phyloP scores from a whole-genome alignment of 2,888 invertebrate species.

The Dasypolia templi region DNA sequence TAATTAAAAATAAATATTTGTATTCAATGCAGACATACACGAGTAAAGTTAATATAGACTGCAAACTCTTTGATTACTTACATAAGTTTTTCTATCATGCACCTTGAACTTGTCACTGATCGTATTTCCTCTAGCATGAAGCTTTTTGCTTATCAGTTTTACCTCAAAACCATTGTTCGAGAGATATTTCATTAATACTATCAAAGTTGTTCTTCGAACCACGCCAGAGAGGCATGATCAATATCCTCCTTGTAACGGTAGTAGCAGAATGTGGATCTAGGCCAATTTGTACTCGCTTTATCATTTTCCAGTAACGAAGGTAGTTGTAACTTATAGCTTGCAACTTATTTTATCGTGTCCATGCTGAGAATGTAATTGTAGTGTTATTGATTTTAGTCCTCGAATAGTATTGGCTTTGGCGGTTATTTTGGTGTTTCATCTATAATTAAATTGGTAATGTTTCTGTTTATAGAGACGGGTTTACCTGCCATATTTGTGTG shows the following conservation, averaged over 20 bases:
- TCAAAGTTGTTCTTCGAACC: neutral
- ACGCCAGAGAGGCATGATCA: conserved; percentile 6
- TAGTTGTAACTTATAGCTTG: conserved; percentile 32
- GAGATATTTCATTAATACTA: conserved; percentile 11
- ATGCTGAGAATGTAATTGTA: conserved; percentile 35
- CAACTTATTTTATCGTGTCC: conserved; percentile 42
- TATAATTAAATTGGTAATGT: conserved; percentile 9
- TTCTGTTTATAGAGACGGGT: neutral
- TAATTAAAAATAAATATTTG: conserved; percentile 21
- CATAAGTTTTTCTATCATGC: neutral
- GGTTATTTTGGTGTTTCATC: conserved; percentile 22
- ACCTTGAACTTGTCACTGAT: neutral
- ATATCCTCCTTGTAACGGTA: conserved; percentile 38
- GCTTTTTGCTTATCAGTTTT: conserved; percentile 15
- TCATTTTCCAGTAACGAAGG: conserved; percentile 46
- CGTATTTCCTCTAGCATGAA: neutral
- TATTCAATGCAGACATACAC: conserved; percentile 1
- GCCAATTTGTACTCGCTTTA: conserved; percentile 52
- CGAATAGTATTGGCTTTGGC: conserved; percentile 15
- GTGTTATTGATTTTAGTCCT: conserved; percentile 16
- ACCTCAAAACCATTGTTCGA: neutral
- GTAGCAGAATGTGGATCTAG: conserved; percentile 38
- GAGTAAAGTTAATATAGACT: neutral
- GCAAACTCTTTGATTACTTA: conserved; percentile 9
- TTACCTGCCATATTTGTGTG: conserved; percentile 2